These are phyloP conservation scores for Xiphophorus couchianus DNA, from an alignment of 2,113 vertebrate species.

Conservation along the genomic window DNA sequence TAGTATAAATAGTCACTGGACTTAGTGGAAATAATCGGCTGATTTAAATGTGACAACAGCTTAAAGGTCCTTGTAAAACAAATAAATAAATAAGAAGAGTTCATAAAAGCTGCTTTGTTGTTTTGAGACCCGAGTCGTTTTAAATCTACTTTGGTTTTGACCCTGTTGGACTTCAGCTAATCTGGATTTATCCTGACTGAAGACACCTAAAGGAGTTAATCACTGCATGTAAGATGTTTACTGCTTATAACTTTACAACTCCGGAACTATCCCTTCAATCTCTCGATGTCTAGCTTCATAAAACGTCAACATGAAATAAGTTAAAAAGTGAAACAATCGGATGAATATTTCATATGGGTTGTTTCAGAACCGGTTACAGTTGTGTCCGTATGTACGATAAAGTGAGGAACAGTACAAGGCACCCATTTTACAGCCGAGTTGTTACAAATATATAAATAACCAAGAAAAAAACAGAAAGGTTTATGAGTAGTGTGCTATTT, in stretches of 20 bases:
- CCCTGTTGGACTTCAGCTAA: background rate
- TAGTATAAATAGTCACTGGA: no score
- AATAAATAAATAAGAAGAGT: background rate
- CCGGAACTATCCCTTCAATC: conserved; percentile 31
- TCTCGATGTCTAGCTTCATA: conserved; percentile 64
- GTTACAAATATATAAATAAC: conserved; percentile 80
- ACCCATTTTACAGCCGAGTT: conserved; percentile 81
- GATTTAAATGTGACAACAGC: background rate
- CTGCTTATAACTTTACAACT: background rate
- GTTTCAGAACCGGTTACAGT: conserved; percentile 80
- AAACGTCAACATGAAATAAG: conserved; percentile 82
- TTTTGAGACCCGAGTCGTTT: background rate
- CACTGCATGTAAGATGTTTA: background rate
- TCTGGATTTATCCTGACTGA: background rate
- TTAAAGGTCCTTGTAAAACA: background rate
- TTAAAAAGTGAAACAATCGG: conserved; percentile 76
- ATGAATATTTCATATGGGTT: conserved; percentile 85
- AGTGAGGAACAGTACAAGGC: conserved; percentile 92
- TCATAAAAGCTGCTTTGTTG: background rate
- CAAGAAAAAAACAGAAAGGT: conserved; percentile 51
- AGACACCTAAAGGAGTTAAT: background rate
- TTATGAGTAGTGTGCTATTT: conserved; percentile 64
- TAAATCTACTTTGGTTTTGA: background rate
- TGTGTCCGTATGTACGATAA: conserved; percentile 84
- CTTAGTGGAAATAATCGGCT: background rate